Conservation (phyloP, 2,888 invertebrate species). For the Ectropis crepuscularia region DNA sequence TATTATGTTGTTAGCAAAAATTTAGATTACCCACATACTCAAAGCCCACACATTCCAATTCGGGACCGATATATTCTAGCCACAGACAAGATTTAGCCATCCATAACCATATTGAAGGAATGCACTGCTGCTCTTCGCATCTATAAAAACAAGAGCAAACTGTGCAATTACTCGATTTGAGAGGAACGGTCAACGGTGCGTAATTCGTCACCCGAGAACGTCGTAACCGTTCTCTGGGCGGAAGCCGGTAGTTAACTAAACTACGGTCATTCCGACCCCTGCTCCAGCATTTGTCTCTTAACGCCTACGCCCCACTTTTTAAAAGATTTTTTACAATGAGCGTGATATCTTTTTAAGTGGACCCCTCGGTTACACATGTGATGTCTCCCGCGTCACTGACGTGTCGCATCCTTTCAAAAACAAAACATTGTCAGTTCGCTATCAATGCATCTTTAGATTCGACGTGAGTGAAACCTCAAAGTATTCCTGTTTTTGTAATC, state of each 20-base stretch:
- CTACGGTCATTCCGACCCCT: constrained; percentile 75
- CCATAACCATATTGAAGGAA: constrained; percentile 38
- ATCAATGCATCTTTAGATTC: constrained; percentile 15
- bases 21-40: constrained; percentile 40
- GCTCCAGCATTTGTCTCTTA: constrained; percentile 62
- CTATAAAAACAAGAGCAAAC: constrained; percentile 26
- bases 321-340: constrained; percentile 60
- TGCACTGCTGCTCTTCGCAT: constrained; percentile 33
- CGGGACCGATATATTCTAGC: constrained; percentile 34
- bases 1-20: constrained; percentile 36
- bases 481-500: constrained; percentile 19
- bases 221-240: constrained; percentile 62
- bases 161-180: constrained; percentile 25
- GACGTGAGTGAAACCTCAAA: constrained; percentile 5
- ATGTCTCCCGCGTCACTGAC: constrained; percentile 55
- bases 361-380: constrained; percentile 67
- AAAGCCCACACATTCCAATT: constrained; percentile 39
- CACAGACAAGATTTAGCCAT: constrained; percentile 18
- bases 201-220: constrained; percentile 55
- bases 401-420: constrained; percentile 58
- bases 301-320: constrained; percentile 71
- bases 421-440: constrained; percentile 54
- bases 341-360: constrained; percentile 71
- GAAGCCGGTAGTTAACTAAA: constrained; percentile 80
- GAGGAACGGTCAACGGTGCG: constrained; percentile 24